Conservation (phyloP, 2,888 invertebrate genomes). For the Pollenia angustigena region DNA sequence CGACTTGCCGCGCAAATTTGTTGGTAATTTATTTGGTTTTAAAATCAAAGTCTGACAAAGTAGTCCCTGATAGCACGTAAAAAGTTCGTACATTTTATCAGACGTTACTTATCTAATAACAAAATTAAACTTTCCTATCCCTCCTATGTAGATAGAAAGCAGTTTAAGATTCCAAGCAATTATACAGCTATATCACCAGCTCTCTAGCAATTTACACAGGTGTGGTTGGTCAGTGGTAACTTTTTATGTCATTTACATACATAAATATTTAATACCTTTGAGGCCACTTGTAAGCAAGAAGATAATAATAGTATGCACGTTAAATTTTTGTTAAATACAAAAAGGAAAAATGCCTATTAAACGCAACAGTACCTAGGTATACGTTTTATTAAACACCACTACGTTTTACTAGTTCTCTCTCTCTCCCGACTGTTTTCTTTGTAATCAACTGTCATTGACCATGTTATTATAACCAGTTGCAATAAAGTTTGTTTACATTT, state of each 20-base stretch:
- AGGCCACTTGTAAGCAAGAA: constrained; percentile 18
- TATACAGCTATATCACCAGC: constrained; percentile 1
- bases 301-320: background rate
- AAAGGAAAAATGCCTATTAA: background rate
- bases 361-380: background rate
- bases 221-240: constrained; percentile 49
- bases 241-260: constrained; percentile 57
- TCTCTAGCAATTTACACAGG: constrained; percentile 46
- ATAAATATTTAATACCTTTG: constrained; percentile 60
- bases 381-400: no score
- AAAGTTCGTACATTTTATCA: no score
- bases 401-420: background rate
- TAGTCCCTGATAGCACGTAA: no score
- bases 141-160: background rate
- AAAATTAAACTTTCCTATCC: background rate
- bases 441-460: constrained; percentile 53
- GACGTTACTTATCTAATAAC: background rate
- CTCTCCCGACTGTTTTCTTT: background rate
- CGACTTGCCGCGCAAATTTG: no score
- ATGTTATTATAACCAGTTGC: constrained; percentile 65
- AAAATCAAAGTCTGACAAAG: no score
- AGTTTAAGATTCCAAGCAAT: constrained; percentile 2
- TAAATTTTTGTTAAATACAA: background rate
- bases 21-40: no score
- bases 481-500: constrained; percentile 68